phyloP scores from a whole-genome alignment of 2,888 invertebrate species.

The Troilus luridus region DNA sequence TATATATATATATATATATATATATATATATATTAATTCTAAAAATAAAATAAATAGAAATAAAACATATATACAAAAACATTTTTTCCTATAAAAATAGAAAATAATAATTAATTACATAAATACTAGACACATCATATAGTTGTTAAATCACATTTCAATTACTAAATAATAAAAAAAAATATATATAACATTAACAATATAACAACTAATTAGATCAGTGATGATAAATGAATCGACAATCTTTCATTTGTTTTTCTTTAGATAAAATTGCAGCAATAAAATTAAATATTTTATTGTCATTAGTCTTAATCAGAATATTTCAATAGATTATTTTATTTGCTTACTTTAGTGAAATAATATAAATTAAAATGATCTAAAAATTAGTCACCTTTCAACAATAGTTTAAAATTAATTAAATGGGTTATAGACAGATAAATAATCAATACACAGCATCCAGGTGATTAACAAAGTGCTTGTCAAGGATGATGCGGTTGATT shows the following conservation, averaged over 20 bases:
- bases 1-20: neutral
- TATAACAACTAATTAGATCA: slow-evolving; percentile 32
- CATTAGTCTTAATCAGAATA: slow-evolving; percentile 27
- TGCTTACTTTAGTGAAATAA: slow-evolving; percentile 6
- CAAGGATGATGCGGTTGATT: slow-evolving; percentile 57
- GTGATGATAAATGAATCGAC: neutral
- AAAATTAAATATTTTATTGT: slow-evolving; percentile 47
- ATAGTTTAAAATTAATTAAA: slow-evolving; percentile 20
- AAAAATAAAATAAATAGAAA: slow-evolving; percentile 1
- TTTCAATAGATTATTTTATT: slow-evolving; percentile 20
- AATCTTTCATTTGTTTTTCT: neutral
- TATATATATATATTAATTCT: slow-evolving; percentile 8
- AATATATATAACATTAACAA: slow-evolving; percentile 28
- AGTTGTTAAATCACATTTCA: slow-evolving; percentile 22
- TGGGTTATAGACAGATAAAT: neutral
- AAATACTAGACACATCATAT: neutral
- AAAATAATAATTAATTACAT: slow-evolving; percentile 15
- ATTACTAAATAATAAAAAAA: neutral
- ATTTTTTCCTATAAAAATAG: slow-evolving; percentile 49
- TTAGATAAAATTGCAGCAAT: slow-evolving; percentile 27
- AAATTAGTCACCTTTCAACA: slow-evolving; percentile 24
- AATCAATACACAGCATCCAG: slow-evolving; percentile 15
- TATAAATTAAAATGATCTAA: slow-evolving; percentile 34
- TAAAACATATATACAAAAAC: slow-evolving; percentile 20
- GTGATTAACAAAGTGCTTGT: slow-evolving; percentile 43